These are phyloP conservation scores for Lacanobia oleracea DNA, from an alignment of 2,888 invertebrate species.

Conservation along the genomic window DNA sequence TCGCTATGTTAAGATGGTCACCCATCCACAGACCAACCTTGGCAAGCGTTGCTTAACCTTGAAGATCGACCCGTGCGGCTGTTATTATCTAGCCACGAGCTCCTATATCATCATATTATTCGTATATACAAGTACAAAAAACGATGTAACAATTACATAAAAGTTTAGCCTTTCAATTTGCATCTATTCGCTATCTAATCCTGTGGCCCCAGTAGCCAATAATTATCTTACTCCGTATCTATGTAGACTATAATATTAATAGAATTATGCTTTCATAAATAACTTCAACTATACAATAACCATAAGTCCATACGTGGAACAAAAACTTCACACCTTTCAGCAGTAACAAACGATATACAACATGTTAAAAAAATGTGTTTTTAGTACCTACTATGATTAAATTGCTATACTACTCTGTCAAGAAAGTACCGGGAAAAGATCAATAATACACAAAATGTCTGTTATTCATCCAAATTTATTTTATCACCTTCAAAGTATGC, in stretches of 20 bases:
- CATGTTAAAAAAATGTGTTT: conserved; percentile 3
- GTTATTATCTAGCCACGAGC: too few relatives aligned
- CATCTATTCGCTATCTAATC: background rate
- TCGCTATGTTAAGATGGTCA: too few relatives aligned
- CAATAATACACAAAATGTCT: too few relatives aligned
- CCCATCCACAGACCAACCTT: too few relatives aligned
- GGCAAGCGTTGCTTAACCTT: too few relatives aligned
- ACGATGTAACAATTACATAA: background rate
- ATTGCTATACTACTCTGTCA: too few relatives aligned
- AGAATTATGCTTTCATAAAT: conserved; percentile 9
- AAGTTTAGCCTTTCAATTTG: background rate
- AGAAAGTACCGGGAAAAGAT: too few relatives aligned
- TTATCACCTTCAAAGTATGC: too few relatives aligned
- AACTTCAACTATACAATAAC: conserved; percentile 16
- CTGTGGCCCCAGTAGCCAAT: background rate
- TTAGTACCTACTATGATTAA: conserved; percentile 1
- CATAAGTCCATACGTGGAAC: conserved; percentile 9
- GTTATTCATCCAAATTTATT: too few relatives aligned
- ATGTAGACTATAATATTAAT: background rate
- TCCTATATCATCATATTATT: too few relatives aligned
- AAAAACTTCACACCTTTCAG: conserved; percentile 10
- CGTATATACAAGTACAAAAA: too few relatives aligned
- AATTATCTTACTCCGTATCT: conserved; percentile 1
- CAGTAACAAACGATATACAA: background rate
- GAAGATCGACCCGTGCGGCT: too few relatives aligned